Base-by-base conservation (phyloP, 2,113 vertebrate genomes). In the Stegostoma tigrinum region DNA sequence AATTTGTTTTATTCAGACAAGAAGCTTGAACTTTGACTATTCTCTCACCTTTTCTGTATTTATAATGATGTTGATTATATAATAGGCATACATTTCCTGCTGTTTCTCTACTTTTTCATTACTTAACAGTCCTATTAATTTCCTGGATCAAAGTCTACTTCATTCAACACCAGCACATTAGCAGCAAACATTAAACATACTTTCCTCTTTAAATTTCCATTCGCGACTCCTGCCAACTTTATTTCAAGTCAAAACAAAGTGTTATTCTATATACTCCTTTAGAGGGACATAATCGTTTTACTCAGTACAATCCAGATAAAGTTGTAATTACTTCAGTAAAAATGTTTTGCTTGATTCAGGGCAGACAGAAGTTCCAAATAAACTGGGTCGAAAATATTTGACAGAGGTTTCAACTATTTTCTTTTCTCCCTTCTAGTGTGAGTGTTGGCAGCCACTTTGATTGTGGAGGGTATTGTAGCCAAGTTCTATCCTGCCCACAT, bases 401-500 rank as follows among this genome's bases (percentile, higher is more conserved):
- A 66, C 21, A 34, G 38, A 67, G 61, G 89, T 93, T 93, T 66
- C 61, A 67, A 21, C 61, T 64, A 90, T 91, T 64, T 93, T 66
- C 15, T 38, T 38, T 66, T 93, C 66, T 21, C 61, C 34, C 61
- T 12, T 64, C 17, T 30, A 61, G 55, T 93, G 89, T 93, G 61
- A 66, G 89, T 66, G 64, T 93, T 93, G 89, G 89, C 89, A 93
- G 34, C 6, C 61, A 3, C n/a, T 66, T 93, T 66, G 30, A 66
- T 66, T 93, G 89, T 93, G 14, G 61, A 66, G 23, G 61, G 89
- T 8, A 64, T 38, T 12, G 66, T 19, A 67, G n/a, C 6, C 89
- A 66, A 66, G 6, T 93, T 61, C 61, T 93, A n/a, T 93, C 55
- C 89, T 91, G 89, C 19, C 89, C 89, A 93, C 89, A 93, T 93